Percentiles rank a stretch among this genome's conserved stretches.
Evolutionary conservation across 1,140 invertebrate genomes (phyloP).

Genomic region (Aleiodes sp.): DNA sequence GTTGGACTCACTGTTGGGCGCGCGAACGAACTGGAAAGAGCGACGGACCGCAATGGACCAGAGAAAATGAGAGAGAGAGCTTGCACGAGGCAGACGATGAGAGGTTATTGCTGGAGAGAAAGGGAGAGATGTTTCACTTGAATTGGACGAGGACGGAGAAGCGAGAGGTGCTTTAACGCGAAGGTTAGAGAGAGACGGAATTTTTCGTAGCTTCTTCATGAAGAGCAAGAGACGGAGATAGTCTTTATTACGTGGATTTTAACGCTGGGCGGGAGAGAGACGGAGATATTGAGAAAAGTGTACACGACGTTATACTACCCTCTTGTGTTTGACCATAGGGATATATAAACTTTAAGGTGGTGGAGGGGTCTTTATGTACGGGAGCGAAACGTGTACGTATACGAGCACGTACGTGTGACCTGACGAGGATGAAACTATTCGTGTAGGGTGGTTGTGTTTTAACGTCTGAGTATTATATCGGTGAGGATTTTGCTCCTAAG

Average conservation of each 20-base stretch:
- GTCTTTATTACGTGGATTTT: slow-evolving; percentile 1
- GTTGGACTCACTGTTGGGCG: neutral
- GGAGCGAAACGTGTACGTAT: slow-evolving; percentile 20
- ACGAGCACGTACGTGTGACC: neutral
- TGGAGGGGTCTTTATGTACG: too few relatives aligned
- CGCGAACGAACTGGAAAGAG: slow-evolving; percentile 30
- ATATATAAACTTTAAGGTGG: neutral
- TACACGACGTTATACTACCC: neutral
- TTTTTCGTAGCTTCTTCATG: neutral
- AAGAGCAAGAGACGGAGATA: neutral
- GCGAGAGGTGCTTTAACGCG: neutral
- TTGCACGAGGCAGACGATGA: neutral
- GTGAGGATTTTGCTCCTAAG: slow-evolving; percentile 33
- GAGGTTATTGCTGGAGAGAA: neutral
- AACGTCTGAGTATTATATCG: slow-evolving; percentile 25
- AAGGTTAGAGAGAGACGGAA: neutral
- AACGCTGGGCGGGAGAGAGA: neutral
- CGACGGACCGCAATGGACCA: slow-evolving; percentile 36
- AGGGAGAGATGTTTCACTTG: neutral
- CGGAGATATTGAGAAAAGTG: neutral
- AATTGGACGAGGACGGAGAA: slow-evolving; percentile 40
- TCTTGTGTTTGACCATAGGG: slow-evolving; percentile 1
- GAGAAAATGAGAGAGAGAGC: slow-evolving; percentile 23
- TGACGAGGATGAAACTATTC: slow-evolving; percentile 24
- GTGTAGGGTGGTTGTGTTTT: neutral